Conservation (phyloP, 1,140 invertebrate genomes). For the Drosophila ananassae region DNA sequence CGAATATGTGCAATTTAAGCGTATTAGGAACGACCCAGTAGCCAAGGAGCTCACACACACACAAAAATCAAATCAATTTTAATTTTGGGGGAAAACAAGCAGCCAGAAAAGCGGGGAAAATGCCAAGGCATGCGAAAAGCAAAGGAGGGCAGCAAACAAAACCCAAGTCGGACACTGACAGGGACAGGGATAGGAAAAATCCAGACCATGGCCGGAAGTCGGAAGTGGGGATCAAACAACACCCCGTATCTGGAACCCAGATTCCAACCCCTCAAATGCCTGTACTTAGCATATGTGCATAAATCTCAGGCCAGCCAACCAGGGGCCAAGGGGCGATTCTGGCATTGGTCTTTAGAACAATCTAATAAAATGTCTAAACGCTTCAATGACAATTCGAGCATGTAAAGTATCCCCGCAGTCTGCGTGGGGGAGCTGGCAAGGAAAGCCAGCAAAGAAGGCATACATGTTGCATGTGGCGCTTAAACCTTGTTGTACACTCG, state of each 20-base stretch:
- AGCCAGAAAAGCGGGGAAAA: conserved; percentile 47
- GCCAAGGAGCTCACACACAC: conserved; percentile 21
- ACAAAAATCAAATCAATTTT: conserved; percentile 83
- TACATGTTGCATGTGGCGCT: conserved; percentile 79
- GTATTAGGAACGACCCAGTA: conserved; percentile 42
- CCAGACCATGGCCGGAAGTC: conserved; percentile 29
- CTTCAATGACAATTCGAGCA: conserved; percentile 82
- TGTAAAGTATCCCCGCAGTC: conserved; percentile 55
- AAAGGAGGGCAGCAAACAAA: conserved; percentile 13
- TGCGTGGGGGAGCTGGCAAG: conserved; percentile 1
- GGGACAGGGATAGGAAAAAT: conserved; percentile 19
- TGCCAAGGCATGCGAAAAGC: conserved; percentile 68
- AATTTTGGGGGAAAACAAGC: conserved; percentile 74
- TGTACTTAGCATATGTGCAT: conserved; percentile 80
- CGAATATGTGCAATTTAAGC: conserved; percentile 65
- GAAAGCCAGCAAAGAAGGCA: conserved; percentile 11
- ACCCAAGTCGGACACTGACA: conserved; percentile 5
- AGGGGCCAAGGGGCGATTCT: conserved; percentile 46
- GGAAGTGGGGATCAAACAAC: conserved; percentile 33
- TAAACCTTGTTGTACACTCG: conserved; percentile 71
- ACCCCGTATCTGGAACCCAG: conserved; percentile 39
- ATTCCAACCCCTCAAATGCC: conserved; percentile 58
- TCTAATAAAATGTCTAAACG: conserved; percentile 82
- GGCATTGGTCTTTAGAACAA: conserved; percentile 66
- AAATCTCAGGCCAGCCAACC: conserved; percentile 61